A percentile compares a stretch with the other conserved stretches of the same genome.
phyloP scores from a whole-genome alignment of 1,140 invertebrate genomes.

The Cyclina sinensis region DNA sequence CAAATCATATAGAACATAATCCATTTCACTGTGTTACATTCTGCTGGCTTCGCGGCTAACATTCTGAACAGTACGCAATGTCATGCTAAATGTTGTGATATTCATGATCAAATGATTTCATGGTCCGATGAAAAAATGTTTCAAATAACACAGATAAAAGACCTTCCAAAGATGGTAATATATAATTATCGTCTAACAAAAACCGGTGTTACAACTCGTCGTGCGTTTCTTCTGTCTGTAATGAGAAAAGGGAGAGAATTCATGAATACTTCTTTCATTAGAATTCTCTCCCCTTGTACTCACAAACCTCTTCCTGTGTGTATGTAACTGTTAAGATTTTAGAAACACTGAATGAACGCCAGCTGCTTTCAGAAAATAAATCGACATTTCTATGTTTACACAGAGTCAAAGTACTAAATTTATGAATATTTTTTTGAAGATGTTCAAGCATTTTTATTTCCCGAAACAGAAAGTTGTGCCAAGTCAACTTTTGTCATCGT shows the following conservation, averaged over 20 bases:
- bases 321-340: neutral
- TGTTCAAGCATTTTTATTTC: too few species aligned
- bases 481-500: too few species aligned
- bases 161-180: conserved; percentile 27
- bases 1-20: too few species aligned
- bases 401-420: too few species aligned
- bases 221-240: conserved; percentile 63
- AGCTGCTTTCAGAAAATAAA: too few species aligned
- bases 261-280: conserved; percentile 2
- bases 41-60: too few species aligned
- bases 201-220: conserved; percentile 64
- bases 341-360: too few species aligned
- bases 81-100: neutral
- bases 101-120: neutral
- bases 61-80: too few species aligned
- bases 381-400: too few species aligned
- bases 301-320: conserved; percentile 37
- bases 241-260: conserved; percentile 63
- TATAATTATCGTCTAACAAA: neutral
- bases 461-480: too few species aligned
- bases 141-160: conserved; percentile 20
- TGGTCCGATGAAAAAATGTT: neutral
- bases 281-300: conserved; percentile 61
- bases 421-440: too few species aligned
- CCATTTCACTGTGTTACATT: too few species aligned